Evolutionary conservation across 2,888 invertebrate species (phyloP).

Genomic region (Hylaea fasciaria): DNA sequence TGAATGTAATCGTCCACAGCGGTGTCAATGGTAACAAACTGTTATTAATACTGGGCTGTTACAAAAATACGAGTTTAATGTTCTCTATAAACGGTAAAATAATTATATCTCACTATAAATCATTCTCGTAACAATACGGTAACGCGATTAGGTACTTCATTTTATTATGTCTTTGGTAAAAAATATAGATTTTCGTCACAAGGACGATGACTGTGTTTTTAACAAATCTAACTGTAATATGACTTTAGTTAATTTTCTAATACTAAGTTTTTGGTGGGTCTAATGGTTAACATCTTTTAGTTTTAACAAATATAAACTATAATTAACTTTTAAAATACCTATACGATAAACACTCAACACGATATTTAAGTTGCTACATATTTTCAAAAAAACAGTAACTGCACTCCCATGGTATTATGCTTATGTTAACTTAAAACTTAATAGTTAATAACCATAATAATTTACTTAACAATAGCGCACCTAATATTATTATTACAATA

Average conservation of each 20-base stretch:
- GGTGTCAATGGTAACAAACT: neutral
- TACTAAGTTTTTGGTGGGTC: constrained; percentile 61
- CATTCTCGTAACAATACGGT: neutral
- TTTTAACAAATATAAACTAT: constrained; percentile 51
- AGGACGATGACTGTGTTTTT: neutral
- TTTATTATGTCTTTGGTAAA: constrained; percentile 3
- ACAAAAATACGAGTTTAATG: neutral
- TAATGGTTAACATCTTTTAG: constrained; percentile 49
- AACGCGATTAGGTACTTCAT: neutral
- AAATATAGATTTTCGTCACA: constrained; percentile 6
- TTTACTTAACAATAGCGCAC: constrained; percentile 65
- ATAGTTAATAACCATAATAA: constrained; percentile 58
- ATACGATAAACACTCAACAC: constrained; percentile 58
- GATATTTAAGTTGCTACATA: constrained; percentile 46
- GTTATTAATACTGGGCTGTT: constrained; percentile 13
- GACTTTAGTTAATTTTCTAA: constrained; percentile 47
- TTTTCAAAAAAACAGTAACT: constrained; percentile 40
- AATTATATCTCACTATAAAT: neutral
- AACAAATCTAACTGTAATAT: constrained; percentile 23
- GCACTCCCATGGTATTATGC: constrained; percentile 39
- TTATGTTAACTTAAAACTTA: constrained; percentile 30
- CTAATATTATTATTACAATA: constrained; percentile 55
- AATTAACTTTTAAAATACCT: constrained; percentile 48
- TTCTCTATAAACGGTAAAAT: constrained; percentile 1
- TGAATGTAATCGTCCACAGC: neutral